Percentiles rank a stretch among this genome's conserved stretches.
phyloP scores from a whole-genome alignment of 1,140 invertebrate species.

The Neodiprion fabricii region DNA sequence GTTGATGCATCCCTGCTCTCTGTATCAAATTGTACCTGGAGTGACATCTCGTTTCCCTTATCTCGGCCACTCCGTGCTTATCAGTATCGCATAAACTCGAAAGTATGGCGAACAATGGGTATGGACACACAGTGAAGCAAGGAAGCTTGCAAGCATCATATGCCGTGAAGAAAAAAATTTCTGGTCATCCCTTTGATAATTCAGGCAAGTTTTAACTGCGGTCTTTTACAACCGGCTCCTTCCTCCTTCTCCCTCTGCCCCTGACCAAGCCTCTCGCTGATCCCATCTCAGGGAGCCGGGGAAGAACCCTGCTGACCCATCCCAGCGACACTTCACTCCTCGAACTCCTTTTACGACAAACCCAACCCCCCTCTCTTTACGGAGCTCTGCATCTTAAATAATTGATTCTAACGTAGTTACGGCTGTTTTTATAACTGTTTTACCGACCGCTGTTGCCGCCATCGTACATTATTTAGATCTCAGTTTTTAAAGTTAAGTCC shows the following conservation, averaged over 20 bases:
- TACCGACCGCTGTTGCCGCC: slow-evolving; percentile 54
- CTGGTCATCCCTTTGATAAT: slow-evolving; percentile 49
- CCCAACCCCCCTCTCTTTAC: slow-evolving; percentile 42
- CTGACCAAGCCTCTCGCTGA: slow-evolving; percentile 9
- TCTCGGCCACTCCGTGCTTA: too few relatives aligned
- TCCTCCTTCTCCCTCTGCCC: slow-evolving; percentile 24
- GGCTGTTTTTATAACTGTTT: slow-evolving; percentile 63
- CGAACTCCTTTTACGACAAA: slow-evolving; percentile 53
- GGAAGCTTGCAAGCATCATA: too few relatives aligned
- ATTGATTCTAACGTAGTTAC: slow-evolving; percentile 61
- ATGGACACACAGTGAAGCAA: too few relatives aligned
- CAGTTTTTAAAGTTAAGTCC: slow-evolving; percentile 58
- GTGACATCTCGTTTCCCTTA: too few relatives aligned
- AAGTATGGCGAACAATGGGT: too few relatives aligned
- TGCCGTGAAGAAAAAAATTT: too few relatives aligned
- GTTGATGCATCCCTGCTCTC: too few relatives aligned
- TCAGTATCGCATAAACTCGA: too few relatives aligned
- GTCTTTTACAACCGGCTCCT: slow-evolving; percentile 48
- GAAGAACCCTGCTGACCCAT: slow-evolving; percentile 20
- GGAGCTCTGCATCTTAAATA: slow-evolving; percentile 54
- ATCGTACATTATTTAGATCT: slow-evolving; percentile 54
- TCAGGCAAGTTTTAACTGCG: slow-evolving; percentile 57
- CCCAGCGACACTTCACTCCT: slow-evolving; percentile 2
- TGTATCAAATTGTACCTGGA: too few relatives aligned
- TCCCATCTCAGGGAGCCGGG: not conserved